Percentiles rank a stretch among this genome's conserved stretches.
phyloP scores from a whole-genome alignment of 2,888 invertebrate genomes.

The Eristalis tenax region DNA sequence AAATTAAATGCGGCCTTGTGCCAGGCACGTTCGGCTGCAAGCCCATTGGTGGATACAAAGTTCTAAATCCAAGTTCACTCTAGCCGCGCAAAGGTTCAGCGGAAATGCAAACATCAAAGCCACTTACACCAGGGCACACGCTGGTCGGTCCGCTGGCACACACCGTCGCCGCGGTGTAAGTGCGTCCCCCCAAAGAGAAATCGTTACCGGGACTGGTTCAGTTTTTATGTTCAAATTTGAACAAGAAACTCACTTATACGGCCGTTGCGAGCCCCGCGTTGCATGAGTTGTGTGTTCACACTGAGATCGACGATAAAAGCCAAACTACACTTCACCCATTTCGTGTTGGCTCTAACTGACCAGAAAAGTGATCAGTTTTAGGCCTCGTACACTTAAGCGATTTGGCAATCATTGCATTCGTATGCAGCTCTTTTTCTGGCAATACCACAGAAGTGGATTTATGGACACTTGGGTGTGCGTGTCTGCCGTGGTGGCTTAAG shows the following conservation, averaged over 20 bases:
- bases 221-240: not conserved
- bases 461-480: not conserved
- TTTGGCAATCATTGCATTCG: not conserved
- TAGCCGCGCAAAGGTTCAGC: not conserved
- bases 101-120: conserved; percentile 5
- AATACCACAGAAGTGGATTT: not conserved
- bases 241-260: not conserved
- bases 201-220: not conserved
- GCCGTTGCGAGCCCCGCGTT: not conserved
- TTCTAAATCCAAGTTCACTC: conserved; percentile 4
- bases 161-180: not conserved
- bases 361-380: not conserved
- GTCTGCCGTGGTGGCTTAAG: not conserved
- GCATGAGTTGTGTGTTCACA: not conserved
- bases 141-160: not conserved
- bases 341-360: not conserved
- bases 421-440: not conserved
- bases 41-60: not conserved
- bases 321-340: conserved; percentile 2
- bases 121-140: not conserved
- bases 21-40: not conserved
- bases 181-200: not conserved
- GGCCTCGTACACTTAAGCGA: not conserved
- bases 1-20: not conserved
- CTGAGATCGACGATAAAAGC: not conserved